A percentile compares a stretch with the other conserved stretches of the same genome.
Conservation (phyloP, 1,140 invertebrate species). For the Acromyrmex charruanus region DNA sequence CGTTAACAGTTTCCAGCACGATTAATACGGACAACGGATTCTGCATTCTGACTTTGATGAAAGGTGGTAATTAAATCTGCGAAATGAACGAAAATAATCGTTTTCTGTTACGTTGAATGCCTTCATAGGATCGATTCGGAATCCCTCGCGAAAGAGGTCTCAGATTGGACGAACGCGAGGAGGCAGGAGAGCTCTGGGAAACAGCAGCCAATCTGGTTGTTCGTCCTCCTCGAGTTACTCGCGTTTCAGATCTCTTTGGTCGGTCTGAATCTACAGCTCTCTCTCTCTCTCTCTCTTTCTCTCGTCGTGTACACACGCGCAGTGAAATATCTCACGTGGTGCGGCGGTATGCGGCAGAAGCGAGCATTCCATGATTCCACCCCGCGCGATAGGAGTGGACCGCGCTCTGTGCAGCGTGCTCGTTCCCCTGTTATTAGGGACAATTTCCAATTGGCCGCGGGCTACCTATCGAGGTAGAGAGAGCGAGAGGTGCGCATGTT, state of each 20-base stretch:
- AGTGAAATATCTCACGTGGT: constrained; percentile 60
- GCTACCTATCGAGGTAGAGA: constrained; percentile 69
- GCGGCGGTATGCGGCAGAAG: constrained; percentile 72
- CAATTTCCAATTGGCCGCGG: constrained; percentile 85
- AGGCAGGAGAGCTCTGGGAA: background rate
- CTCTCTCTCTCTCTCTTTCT: background rate
- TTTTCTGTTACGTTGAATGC: background rate
- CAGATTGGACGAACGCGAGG: background rate
- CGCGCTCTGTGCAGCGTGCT: constrained; percentile 58
- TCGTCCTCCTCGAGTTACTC: constrained; percentile 40
- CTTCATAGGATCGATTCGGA: background rate
- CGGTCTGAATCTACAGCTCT: background rate
- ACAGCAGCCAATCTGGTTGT: constrained; percentile 26
- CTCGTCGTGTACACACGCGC: constrained; percentile 17
- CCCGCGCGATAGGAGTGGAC: constrained; percentile 81
- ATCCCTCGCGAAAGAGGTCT: background rate
- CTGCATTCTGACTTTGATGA: background rate
- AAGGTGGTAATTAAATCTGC: background rate
- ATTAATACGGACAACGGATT: background rate
- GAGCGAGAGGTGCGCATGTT: constrained; percentile 39
- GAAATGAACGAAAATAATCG: background rate
- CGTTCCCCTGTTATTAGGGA: constrained; percentile 86
- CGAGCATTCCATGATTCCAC: constrained; percentile 69
- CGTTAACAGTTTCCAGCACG: background rate
- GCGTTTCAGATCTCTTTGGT: constrained; percentile 26